Conservation (phyloP, 1,140 invertebrate species). For the Drosophila nigromelanica region DNA sequence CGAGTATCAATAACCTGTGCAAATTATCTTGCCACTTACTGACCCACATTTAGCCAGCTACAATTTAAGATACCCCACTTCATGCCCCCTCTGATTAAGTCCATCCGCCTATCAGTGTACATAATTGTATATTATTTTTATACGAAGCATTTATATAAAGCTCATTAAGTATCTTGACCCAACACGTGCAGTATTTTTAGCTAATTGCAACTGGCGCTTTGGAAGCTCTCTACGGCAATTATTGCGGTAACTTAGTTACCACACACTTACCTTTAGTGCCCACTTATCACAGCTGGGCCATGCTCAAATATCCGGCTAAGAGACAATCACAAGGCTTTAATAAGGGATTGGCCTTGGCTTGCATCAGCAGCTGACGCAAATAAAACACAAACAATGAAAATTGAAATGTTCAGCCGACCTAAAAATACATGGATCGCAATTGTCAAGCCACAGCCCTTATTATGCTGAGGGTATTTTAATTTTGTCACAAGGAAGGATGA, state of each 20-base stretch:
- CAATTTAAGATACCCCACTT: no score
- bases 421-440: background rate
- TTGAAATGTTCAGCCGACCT: background rate
- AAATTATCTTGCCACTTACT: no score
- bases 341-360: no score
- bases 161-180: slow-evolving; percentile 6
- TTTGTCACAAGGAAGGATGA: no score
- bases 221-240: slow-evolving; percentile 41
- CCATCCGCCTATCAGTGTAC: background rate
- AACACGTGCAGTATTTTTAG: slow-evolving; percentile 55
- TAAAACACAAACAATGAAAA: no score
- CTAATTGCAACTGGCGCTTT: slow-evolving; percentile 54
- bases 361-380: no score
- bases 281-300: background rate
- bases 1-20: slow-evolving; percentile 10
- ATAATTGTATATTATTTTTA: slow-evolving; percentile 34
- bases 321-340: slow-evolving; percentile 32
- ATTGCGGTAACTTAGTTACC: slow-evolving; percentile 44
- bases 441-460: background rate
- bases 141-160: slow-evolving; percentile 21
- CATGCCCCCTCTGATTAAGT: no score
- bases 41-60: slow-evolving; percentile 20
- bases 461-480: background rate
- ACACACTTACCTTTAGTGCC: slow-evolving; percentile 25
- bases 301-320: slow-evolving; percentile 18